Evolutionary conservation across 1,140 invertebrate species (phyloP), one percentile per base, ranked within the genome.

Genomic region (Lepidostoma basale): DNA sequence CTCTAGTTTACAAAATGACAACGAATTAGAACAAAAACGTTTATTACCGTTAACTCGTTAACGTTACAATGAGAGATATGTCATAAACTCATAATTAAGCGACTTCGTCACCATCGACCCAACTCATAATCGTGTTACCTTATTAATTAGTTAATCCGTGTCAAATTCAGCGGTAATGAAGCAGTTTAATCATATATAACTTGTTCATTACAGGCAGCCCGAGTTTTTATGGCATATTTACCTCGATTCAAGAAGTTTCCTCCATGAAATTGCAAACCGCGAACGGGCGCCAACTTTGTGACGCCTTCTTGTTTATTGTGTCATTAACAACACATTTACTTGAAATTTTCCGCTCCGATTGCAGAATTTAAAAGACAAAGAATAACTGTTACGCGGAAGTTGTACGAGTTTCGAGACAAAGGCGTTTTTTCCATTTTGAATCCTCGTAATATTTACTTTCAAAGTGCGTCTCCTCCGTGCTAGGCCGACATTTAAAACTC

Each of bases 321-420:
- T 72, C 69, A 60, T 72, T 72, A 72, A 67, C 65, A 36, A 68
- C 54, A 67, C 42, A 30, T 47, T 60, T 70, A 47, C 40, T 16
- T 45, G 30, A 20, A 39, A 69, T 58, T 25, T 69, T 58, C 39
- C 28, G 2, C 47, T 42, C 18, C 30, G 58, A 62, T 33, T 54
- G 45, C 33, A 54, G 20, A 65, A 60, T 69, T 69, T 65, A 49
- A 33, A 56, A 36, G 14, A 56, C 44, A 9, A 47, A 47, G 44
- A 47, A 47, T 9, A 59, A 45, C 14, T 45, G 30, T 56, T 39
- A 8, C 18, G 28, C 8, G 22, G 16, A 56, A 56, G 45, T 28
- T 49, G 26, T 49, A 12, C 45, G 45, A 49, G 45, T 25, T 49
- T 56, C 20, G 12, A 56, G 22, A 39, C 28, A 22, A 56, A 56